Evolutionary conservation across 2,113 vertebrate genomes (phyloP).

Genomic region (Craseonycteris thonglongyai): DNA sequence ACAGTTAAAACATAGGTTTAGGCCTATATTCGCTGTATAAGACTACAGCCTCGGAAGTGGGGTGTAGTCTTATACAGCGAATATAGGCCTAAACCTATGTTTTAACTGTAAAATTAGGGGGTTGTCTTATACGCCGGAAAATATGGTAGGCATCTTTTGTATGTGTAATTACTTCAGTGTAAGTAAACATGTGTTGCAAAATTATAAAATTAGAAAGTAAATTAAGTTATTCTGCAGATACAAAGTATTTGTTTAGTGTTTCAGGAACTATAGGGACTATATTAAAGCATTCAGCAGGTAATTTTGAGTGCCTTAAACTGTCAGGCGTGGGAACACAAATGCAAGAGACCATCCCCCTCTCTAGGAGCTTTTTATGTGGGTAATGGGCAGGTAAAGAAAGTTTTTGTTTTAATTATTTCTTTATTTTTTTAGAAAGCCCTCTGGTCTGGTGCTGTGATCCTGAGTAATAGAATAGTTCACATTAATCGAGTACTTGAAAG

Average conservation of each 20-base stretch:
- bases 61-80: too few relatives aligned
- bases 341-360: not conserved
- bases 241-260: not conserved
- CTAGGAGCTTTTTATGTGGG: not conserved
- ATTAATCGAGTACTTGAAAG: not conserved
- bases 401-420: too few relatives aligned
- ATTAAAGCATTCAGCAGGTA: not conserved
- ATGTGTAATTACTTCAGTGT: not conserved
- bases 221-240: not conserved
- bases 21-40: too few relatives aligned
- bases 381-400: not conserved
- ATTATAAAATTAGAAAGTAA: not conserved
- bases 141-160: not conserved
- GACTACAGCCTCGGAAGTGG: too few relatives aligned
- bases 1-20: too few relatives aligned
- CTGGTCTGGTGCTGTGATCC: not conserved
- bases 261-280: not conserved
- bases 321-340: not conserved
- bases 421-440: not conserved
- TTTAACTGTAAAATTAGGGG: too few relatives aligned
- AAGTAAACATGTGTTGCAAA: not conserved
- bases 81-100: too few relatives aligned
- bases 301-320: not conserved
- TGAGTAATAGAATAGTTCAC: not conserved
- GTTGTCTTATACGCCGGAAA: too few relatives aligned